Conservation (phyloP, 2,113 vertebrate genomes). For the Tauraco erythrolophus region DNA sequence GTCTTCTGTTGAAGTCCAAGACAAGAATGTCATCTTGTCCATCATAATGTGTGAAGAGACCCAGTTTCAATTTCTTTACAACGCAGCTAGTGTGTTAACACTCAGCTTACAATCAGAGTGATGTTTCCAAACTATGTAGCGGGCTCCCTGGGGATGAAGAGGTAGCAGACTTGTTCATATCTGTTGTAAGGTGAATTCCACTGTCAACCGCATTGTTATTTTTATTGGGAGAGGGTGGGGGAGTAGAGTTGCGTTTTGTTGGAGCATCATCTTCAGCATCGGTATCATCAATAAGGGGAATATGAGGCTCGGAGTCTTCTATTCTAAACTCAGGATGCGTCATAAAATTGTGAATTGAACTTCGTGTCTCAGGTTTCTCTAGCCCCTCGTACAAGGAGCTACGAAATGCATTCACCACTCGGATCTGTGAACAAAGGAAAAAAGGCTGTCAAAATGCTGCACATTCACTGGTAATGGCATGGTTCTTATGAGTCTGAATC, state of each 20-base stretch:
- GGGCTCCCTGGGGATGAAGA: slow-evolving; percentile 94
- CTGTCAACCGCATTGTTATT: slow-evolving; percentile 99
- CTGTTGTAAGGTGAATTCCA: slow-evolving; percentile 93
- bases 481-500: slow-evolving; percentile 83
- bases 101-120: slow-evolving; percentile 94
- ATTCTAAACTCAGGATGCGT: slow-evolving; percentile 99
- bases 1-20: slow-evolving; percentile 91
- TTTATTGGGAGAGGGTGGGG: slow-evolving; percentile 94
- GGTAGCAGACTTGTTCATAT: slow-evolving; percentile 92
- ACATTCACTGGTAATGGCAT: not conserved
- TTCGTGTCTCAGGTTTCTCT: slow-evolving; percentile 95
- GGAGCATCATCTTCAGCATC: slow-evolving; percentile 97
- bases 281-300: slow-evolving; percentile 98
- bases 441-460: slow-evolving; percentile 11
- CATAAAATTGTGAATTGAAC: slow-evolving; percentile 99
- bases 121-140: slow-evolving; percentile 99
- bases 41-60: slow-evolving; percentile 84
- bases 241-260: slow-evolving; percentile 93
- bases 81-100: slow-evolving; percentile 84
- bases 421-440: slow-evolving; percentile 86
- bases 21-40: slow-evolving; percentile 84
- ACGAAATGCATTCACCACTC: slow-evolving; percentile 99
- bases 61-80: slow-evolving; percentile 86
- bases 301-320: slow-evolving; percentile 99
- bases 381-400: slow-evolving; percentile 98